Conservation (phyloP, 2,797 vertebrate species). For the Spinus olivaceus region DNA sequence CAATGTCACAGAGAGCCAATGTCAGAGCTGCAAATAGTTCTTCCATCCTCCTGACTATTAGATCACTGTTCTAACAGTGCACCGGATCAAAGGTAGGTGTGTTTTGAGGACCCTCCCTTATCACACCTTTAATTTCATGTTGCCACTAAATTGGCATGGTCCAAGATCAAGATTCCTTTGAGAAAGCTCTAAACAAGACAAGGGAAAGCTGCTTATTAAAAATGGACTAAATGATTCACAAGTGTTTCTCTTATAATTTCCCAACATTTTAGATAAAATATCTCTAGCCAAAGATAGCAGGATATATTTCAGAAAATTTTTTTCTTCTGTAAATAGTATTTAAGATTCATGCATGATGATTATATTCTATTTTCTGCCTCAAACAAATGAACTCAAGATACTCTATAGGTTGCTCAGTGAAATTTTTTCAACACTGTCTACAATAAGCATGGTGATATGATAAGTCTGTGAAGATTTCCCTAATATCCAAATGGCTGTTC, state of each 20-base stretch:
- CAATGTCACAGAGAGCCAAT: not conserved
- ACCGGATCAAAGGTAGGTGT: not conserved
- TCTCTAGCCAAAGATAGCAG: not conserved
- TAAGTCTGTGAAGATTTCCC: not conserved
- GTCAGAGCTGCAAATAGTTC: conserved; percentile 16
- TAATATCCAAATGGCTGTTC: not conserved
- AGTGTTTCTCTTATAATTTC: not conserved
- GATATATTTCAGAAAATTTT: not conserved
- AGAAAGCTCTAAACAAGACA: not conserved
- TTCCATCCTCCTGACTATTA: not conserved
- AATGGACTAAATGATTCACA: not conserved
- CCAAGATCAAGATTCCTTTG: not conserved
- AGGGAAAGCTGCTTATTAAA: not conserved
- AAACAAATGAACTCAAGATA: not conserved
- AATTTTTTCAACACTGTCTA: not conserved
- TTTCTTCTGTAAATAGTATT: not conserved
- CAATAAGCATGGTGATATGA: not conserved
- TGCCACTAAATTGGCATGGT: not conserved
- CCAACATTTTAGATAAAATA: not conserved
- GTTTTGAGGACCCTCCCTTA: not conserved
- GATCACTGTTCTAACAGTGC: not conserved
- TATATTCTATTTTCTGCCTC: not conserved
- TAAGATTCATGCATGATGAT: not conserved
- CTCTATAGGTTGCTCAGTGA: not conserved
- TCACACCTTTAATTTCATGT: not conserved